Evolutionary conservation across 2,888 invertebrate genomes (phyloP).

Genomic region (Tillus elongatus): DNA sequence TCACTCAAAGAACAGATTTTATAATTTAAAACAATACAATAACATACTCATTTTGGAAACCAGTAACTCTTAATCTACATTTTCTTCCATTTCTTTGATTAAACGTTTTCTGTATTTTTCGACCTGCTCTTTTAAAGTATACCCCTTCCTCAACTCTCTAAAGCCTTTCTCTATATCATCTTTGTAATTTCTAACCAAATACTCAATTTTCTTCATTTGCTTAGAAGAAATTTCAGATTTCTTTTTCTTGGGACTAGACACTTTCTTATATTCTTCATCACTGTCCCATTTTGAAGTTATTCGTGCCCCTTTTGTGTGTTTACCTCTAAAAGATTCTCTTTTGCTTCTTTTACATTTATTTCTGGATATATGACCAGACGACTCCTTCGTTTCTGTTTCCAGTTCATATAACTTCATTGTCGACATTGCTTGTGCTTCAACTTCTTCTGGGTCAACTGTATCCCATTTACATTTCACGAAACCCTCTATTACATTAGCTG

Average conservation of each 20-base stretch:
- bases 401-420: constrained; percentile 76
- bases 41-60: too few relatives aligned
- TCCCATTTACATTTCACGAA: constrained; percentile 94
- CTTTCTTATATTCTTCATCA: constrained; percentile 3
- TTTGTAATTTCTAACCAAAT: constrained; percentile 84
- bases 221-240: neutral
- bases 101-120: constrained; percentile 78
- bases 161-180: constrained; percentile 82
- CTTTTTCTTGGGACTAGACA: neutral
- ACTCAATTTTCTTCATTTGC: constrained; percentile 67
- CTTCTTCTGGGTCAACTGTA: constrained; percentile 76
- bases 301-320: neutral
- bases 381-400: constrained; percentile 36
- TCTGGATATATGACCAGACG: neutral
- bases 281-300: neutral
- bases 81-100: constrained; percentile 44
- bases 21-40: too few relatives aligned
- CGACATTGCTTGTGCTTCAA: constrained; percentile 70
- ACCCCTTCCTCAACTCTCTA: constrained; percentile 55
- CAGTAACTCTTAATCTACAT: constrained; percentile 50
- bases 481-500: constrained; percentile 43
- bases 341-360: neutral
- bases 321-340: too few relatives aligned
- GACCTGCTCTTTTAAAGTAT: constrained; percentile 65
- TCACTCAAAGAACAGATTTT: too few relatives aligned